Evolutionary conservation across 1,140 invertebrate species (phyloP).

Genomic region (Penaeus chinensis): DNA sequence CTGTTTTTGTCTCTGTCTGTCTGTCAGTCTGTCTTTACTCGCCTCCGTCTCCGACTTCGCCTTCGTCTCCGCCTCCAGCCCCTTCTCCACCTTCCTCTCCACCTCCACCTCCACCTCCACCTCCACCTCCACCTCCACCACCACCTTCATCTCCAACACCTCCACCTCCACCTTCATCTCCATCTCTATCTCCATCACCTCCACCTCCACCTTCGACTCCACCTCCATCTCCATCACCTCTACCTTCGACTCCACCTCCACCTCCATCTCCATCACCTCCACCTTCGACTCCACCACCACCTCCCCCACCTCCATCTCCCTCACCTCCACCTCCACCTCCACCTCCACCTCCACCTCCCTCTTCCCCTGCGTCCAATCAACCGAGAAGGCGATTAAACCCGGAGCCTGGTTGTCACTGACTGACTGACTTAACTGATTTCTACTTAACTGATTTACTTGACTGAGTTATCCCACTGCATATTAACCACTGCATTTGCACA

Average conservation of each 20-base stretch:
- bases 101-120: too few species aligned
- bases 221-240: not conserved
- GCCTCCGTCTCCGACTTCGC: too few species aligned
- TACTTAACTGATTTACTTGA: too few species aligned
- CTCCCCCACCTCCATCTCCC: not conserved
- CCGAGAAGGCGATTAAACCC: too few species aligned
- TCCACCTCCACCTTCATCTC: not conserved
- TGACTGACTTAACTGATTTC: too few species aligned
- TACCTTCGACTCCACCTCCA: not conserved
- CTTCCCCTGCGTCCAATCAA: too few species aligned
- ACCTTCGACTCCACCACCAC: not conserved
- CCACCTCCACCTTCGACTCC: not conserved
- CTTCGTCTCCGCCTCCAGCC: too few species aligned
- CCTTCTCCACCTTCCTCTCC: too few species aligned
- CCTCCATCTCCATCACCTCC: not conserved
- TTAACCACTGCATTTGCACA: not conserved
- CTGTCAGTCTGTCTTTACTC: too few species aligned
- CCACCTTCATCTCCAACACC: not conserved
- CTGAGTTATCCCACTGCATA: too few species aligned
- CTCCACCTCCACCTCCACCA: not conserved
- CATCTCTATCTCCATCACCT: not conserved
- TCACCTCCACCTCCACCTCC: not conserved
- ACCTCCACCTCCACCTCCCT: not conserved
- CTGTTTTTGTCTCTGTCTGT: too few species aligned
- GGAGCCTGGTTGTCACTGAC: too few species aligned